Evolutionary conservation across 2,797 vertebrate species (phyloP), one percentile per base, ranked within the genome.

Genomic region (Salmo trutta): DNA sequence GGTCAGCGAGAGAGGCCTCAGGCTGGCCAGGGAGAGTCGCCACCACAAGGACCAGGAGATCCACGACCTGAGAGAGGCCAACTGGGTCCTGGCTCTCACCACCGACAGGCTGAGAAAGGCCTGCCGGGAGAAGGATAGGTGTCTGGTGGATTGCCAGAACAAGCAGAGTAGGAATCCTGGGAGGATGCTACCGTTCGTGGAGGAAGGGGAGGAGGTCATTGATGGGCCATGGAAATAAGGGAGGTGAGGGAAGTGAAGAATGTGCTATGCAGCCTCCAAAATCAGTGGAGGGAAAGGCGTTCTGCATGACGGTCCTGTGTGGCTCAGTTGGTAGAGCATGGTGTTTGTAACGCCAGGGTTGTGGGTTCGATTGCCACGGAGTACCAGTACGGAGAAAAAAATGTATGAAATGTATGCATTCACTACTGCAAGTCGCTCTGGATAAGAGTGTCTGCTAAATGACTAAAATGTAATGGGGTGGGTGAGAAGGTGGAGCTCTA

Each of bases 41-140:
- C 21, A 36, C 15, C n/a, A 70, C 17, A 70, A 70, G 10, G 33
- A 70, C 68, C 33, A 70, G 68, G 68, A 70, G 68, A 70, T 47
- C 68, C 12, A 47, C 36, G 16, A 51, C 19, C 36, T 70, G 17
- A 70, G 33, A 19, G 27, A 70, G 68, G 12, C 33, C 33, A 70
- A 70, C 68, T 5, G 19, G n/a, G n/a, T 3, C 7, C 68, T 70
- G 68, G 33, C 15, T 17, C 68, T 41, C 19, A 47, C 33, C 33
- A 21, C 8, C 3, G 17, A 70, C 68, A 70, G 33, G 24, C 68
- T 70, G 68, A 47, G 6, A 47, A 2, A 16, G 8, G 36, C 68
- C 68, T 70, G 68, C n/a, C 5, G 5, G 36, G 33, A 70, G 31
- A 68, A 68, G n/a, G 36, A 70, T 17, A 41, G 33, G 19, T 70